phyloP scores from a whole-genome alignment of 2,113 vertebrate genomes.

The Anolis carolinensis region DNA sequence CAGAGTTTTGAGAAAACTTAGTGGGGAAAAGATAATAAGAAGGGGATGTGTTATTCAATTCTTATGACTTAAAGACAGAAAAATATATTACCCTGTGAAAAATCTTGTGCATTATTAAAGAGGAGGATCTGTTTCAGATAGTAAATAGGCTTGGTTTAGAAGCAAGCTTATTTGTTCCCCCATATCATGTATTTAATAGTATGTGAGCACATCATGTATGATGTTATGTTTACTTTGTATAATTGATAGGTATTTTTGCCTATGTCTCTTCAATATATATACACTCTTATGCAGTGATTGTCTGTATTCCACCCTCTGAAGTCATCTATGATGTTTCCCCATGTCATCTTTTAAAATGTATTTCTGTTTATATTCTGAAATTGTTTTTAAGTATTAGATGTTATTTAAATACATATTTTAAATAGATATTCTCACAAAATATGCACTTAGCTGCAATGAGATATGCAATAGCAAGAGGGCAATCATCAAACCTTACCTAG shows the following conservation, averaged over 20 bases:
- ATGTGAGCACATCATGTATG: not conserved
- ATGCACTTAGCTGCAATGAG: too few relatives aligned
- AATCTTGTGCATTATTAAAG: not conserved
- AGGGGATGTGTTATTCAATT: not conserved
- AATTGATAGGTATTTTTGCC: not conserved
- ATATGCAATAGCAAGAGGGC: too few relatives aligned
- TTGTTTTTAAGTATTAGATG: too few relatives aligned
- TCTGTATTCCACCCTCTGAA: too few relatives aligned
- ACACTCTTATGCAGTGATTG: too few relatives aligned
- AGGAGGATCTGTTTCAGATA: not conserved
- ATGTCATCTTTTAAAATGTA: too few relatives aligned
- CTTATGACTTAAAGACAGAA: conserved; percentile 12
- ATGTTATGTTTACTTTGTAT: not conserved
- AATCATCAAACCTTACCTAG: too few relatives aligned
- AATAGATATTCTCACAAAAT: too few relatives aligned
- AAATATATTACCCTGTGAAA: not conserved
- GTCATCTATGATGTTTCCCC: too few relatives aligned
- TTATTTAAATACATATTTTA: too few relatives aligned
- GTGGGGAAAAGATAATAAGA: not conserved
- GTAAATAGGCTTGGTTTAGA: too few relatives aligned
- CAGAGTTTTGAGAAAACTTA: not conserved
- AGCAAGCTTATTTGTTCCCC: not conserved
- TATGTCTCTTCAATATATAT: not conserved
- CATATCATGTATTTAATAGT: not conserved
- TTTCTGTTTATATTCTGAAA: too few relatives aligned